Base-by-base conservation (phyloP, 2,888 invertebrate species). In the Cataglyphis rosenhaueri region DNA sequence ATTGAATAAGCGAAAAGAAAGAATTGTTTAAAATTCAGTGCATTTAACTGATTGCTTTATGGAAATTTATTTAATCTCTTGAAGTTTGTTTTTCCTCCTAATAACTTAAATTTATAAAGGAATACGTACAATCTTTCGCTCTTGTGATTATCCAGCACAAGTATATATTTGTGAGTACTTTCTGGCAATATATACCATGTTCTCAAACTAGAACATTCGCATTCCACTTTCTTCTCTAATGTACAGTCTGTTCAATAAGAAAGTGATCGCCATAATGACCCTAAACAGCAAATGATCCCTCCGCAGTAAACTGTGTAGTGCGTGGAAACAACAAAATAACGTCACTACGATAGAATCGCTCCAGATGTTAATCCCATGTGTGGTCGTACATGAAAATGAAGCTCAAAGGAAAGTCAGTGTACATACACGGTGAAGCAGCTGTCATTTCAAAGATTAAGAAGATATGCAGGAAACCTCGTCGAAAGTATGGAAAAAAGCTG, bases 1-100 rank as follows among this genome's bases (percentile, higher is more conserved):
- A 15, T 25, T 59, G 10, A 59, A 5, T 25, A 21, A 15, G 6
- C 12, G 6, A 41, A 15, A 12, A 21, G n/a, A 38, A 64, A 64
- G 12, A 21, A 3, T n/a, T n/a, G 41, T 15, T 21, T 38, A 64
- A 64, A n/a, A 15, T 35, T 35, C 21, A 21, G n/a, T 38, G 38
- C 21, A 64, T 64, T 64, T 64, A 64, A 21, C 21, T 64, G 41
- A 64, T 64, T n/a, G 32, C 35, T 35, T 35, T n/a, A 64, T 21
- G n/a, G 6, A 21, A 64, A 64, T 64, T 38, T 25, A 38, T 21
- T 64, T 64, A 38, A 41, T 38, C 12, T 15, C n/a, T 5, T 38
- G 18, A 38, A 10, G 2, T 64, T 38, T 21, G n/a, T 38, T 64
- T 64, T 5, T 18, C 3, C 3, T 35, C 35, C 9, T 9, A 10